These are phyloP conservation scores for Peribatodes rhomboidaria DNA, from an alignment of 2,888 invertebrate genomes.

Conservation along the genomic window DNA sequence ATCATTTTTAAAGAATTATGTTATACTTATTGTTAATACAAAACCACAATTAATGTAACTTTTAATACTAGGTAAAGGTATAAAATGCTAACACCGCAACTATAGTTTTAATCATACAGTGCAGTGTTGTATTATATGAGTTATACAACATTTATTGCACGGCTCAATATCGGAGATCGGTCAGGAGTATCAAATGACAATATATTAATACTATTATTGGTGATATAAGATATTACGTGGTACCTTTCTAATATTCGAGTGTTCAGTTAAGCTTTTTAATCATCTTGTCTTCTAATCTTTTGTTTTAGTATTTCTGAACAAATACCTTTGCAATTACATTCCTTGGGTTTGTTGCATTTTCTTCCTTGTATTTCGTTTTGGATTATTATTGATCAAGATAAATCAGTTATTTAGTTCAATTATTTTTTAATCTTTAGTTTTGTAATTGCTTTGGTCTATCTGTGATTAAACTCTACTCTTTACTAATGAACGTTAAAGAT, in stretches of 20 bases:
- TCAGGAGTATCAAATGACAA: slow-evolving; percentile 22
- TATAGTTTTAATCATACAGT: background rate
- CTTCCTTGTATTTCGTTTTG: too few species aligned
- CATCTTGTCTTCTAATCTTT: background rate
- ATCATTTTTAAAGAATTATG: too few species aligned
- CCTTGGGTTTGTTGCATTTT: too few species aligned
- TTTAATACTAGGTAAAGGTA: background rate
- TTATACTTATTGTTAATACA: too few species aligned
- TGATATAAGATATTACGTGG: slow-evolving; percentile 21
- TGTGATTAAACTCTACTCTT: too few species aligned
- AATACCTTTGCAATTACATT: background rate
- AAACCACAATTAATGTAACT: background rate
- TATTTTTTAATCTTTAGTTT: too few species aligned
- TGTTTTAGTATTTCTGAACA: background rate
- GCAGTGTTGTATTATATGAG: background rate
- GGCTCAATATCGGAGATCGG: slow-evolving; percentile 8
- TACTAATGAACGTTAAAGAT: too few species aligned
- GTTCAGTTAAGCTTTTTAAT: slow-evolving; percentile 1
- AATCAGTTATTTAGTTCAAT: too few species aligned
- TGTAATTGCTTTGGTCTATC: too few species aligned
- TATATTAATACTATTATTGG: slow-evolving; percentile 10
- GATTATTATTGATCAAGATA: too few species aligned
- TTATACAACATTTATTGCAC: slow-evolving; percentile 23
- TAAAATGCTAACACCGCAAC: background rate
- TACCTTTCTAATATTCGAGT: slow-evolving; percentile 3